Base-by-base conservation (phyloP, 2,888 invertebrate genomes). In the Pristionchus fissidentatus region DNA sequence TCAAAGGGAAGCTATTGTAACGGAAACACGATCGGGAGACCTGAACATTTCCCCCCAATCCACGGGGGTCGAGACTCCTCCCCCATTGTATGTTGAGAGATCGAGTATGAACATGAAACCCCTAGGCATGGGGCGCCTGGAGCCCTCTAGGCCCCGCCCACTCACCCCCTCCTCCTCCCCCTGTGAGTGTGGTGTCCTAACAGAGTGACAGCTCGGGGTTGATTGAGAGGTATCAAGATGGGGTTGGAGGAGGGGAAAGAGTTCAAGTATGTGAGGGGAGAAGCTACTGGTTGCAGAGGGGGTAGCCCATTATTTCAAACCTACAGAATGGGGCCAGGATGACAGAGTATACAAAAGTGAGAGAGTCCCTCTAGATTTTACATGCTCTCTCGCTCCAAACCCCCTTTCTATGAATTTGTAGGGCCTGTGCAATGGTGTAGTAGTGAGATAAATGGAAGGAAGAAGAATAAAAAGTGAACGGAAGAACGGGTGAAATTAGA, bases 211-310 rank as follows among this genome's bases (percentile, higher is more conserved):
- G 70, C n/a, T 41, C 32, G 70, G 62, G n/a, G 32, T 62, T 70
- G 70, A 70, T 70, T 70, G 70, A 70, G 70, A 70, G 70, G 70
- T 70, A 70, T 70, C 70, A 43, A 70, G 66, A 62, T 4, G 60
- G 55, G n/a, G n/a, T n/a, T n/a, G n/a, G n/a, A n/a, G 55, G 22
- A 29, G 57, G 19, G 62, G 41, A 26, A 26, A 43, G 70, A 70
- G 70, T 70, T 70, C 70, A 70, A 70, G 70, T 70, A 70, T 43
- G 70, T n/a, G 41, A 66, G n/a, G 66, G 5, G 52, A 15, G 52
- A 52, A 8, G 52, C 3, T 7, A 29, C 29, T 26, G 8, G 1
- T 26, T 8, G 60, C 29, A 8, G 15, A 10, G 32, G 32, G 26
- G 3, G 7, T n/a, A 3, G 26, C 13, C 4, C 57, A 4, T 5